Evolutionary conservation across 2,113 vertebrate species (phyloP), one percentile per base, ranked within the genome.

Genomic region (Sturnus vulgaris): DNA sequence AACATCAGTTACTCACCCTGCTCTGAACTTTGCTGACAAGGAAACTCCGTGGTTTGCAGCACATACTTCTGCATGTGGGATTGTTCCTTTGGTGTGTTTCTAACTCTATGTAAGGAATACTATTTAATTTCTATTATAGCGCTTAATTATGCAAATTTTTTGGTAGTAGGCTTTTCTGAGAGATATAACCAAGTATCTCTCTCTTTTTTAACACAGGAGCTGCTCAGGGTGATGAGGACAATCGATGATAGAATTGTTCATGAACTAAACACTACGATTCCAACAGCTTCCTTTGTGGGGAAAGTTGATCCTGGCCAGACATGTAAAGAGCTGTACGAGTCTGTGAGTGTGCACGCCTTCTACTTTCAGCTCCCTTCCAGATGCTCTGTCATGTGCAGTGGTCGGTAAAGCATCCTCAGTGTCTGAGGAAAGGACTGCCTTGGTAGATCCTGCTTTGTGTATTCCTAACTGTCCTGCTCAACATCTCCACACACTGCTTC

Each of bases 231-330:
- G 90, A 99, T 99, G 99, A 99, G 99, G 87, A 99, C 98, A 5
- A 99, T 99, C 8, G 99, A 99, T 82, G 99, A 99, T 97, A 98
- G 99, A 90, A 99, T 99, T 20, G 98, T 99, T 95, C 98, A 99
- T 14, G 96, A 99, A 57, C 98, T 99, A 92, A 99, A 99, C 97
- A 99, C 99, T 68, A 99, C 99, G 1, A 98, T 99, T 89, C 99
- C 99, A 93, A 99, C 99, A 33, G 98, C 98, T 93, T 99, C 99
- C 96, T 99, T 99, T 97, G 99, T 97, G 91, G 99, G 98, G 87
- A 99, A 99, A 86, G 97, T 99, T 59, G 98, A 99, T 85, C 99
- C 99, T 53, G 95, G 98, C 68, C 98, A 99, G 98, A 99, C 99
- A 5, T 99, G 99, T 98, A 99, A 98, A 98, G 97, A 99, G 61